Conservation (phyloP, 2,797 vertebrate genomes). For the Paedocypris micromegethes region DNA sequence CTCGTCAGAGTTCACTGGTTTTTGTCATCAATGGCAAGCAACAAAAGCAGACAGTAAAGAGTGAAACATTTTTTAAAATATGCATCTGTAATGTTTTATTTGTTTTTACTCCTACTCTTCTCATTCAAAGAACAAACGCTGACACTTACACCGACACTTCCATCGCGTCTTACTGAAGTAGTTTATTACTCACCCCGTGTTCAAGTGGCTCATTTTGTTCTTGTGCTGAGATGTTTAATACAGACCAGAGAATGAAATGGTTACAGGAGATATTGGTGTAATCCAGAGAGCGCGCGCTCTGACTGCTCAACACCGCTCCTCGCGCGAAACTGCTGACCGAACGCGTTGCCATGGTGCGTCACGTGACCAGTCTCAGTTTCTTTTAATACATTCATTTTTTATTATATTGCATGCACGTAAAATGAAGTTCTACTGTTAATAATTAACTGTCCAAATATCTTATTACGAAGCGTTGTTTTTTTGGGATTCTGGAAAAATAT, state of each 20-base stretch:
- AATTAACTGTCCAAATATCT: no score
- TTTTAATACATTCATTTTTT: background rate
- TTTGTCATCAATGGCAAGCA: no score
- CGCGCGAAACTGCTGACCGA: constrained; percentile 58
- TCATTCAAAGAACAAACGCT: no score
- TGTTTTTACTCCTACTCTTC: no score
- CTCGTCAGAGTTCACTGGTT: no score
- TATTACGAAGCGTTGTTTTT: no score
- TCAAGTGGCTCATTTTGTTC: constrained; percentile 75
- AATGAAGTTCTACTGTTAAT: no score
- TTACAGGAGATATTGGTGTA: constrained; percentile 8
- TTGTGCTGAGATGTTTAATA: constrained; percentile 32
- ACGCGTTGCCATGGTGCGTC: constrained; percentile 74
- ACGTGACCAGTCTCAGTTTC: constrained; percentile 56
- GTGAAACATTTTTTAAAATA: no score
- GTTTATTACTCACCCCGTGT: constrained; percentile 70
- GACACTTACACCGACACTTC: background rate
- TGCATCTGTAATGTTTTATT: no score
- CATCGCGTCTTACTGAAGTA: constrained; percentile 14
- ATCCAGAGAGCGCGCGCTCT: constrained; percentile 2
- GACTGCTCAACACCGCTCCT: constrained; percentile 31
- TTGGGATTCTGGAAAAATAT: no score
- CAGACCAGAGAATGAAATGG: background rate
- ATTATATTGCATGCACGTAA: no score
- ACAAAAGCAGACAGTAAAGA: no score